Percentiles rank a stretch among this genome's conserved stretches.
Conservation (phyloP, 2,113 vertebrate species). For the Gallinago undulata region DNA sequence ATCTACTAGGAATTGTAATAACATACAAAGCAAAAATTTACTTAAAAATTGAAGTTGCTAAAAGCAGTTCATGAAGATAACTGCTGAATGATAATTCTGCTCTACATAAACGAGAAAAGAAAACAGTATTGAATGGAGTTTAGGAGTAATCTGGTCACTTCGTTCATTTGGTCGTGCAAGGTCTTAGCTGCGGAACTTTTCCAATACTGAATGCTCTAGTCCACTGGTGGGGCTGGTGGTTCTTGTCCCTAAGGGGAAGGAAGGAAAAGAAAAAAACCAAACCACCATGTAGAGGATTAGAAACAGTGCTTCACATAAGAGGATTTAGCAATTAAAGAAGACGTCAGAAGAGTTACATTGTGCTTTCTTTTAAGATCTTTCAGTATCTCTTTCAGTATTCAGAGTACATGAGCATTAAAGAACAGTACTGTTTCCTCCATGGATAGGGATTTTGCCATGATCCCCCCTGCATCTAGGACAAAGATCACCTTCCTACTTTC, state of each 20-base stretch:
- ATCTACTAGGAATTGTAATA: slow-evolving; percentile 46
- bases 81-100: slow-evolving; percentile 46
- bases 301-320: neutral
- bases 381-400: neutral
- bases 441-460: neutral
- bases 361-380: neutral
- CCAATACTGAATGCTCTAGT: slow-evolving; percentile 74
- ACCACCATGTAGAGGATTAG: neutral
- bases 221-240: slow-evolving; percentile 91
- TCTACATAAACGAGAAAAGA: slow-evolving; percentile 61
- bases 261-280: neutral
- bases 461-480: neutral
- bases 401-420: neutral
- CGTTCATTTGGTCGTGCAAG: slow-evolving; percentile 77
- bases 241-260: slow-evolving; percentile 78
- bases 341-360: neutral
- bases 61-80: slow-evolving; percentile 69
- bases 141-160: slow-evolving; percentile 75
- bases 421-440: neutral
- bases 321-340: neutral
- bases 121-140: slow-evolving; percentile 50
- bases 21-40: slow-evolving; percentile 70
- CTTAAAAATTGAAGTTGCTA: slow-evolving; percentile 57
- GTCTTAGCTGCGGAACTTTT: slow-evolving; percentile 62
- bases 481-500: neutral